These are phyloP conservation scores for Scolopax mira DNA, from an alignment of 2,113 vertebrate genomes.

Conservation along the genomic window DNA sequence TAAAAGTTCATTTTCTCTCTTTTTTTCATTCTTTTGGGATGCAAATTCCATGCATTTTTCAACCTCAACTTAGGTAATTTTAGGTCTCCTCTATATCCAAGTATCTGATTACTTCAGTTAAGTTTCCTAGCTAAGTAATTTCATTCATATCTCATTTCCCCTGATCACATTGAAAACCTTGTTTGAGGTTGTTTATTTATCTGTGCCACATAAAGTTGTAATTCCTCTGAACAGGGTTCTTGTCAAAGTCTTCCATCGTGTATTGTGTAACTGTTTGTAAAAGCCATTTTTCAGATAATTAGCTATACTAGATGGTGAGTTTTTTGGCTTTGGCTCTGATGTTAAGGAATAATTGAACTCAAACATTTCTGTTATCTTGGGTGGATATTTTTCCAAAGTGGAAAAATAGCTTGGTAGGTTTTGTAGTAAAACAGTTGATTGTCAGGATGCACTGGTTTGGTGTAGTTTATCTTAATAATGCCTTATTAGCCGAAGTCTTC, in stretches of 20 bases:
- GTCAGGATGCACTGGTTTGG: not conserved
- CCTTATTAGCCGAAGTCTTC: not conserved
- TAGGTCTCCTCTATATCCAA: not conserved
- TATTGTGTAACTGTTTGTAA: not conserved
- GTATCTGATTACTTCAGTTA: not conserved
- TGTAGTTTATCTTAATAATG: not conserved
- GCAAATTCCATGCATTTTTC: not conserved
- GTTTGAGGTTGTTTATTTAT: not conserved
- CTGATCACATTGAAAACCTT: not conserved
- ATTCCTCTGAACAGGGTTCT: not conserved
- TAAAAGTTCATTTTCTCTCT: not conserved
- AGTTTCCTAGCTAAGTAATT: not conserved
- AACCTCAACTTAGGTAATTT: not conserved
- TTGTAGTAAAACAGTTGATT: not conserved
- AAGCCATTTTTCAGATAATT: not conserved
- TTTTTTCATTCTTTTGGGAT: not conserved
- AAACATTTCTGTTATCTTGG: not conserved
- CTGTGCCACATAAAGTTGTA: not conserved
- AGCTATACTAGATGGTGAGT: not conserved
- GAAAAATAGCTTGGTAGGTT: not conserved
- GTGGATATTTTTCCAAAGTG: not conserved
- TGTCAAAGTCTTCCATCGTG: not conserved
- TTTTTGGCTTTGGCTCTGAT: not conserved
- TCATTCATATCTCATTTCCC: not conserved
- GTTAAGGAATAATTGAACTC: not conserved